A percentile compares a stretch with the other conserved stretches of the same genome.
Evolutionary conservation across 2,888 invertebrate genomes (phyloP).

Genomic region (Artemia sinica): DNA sequence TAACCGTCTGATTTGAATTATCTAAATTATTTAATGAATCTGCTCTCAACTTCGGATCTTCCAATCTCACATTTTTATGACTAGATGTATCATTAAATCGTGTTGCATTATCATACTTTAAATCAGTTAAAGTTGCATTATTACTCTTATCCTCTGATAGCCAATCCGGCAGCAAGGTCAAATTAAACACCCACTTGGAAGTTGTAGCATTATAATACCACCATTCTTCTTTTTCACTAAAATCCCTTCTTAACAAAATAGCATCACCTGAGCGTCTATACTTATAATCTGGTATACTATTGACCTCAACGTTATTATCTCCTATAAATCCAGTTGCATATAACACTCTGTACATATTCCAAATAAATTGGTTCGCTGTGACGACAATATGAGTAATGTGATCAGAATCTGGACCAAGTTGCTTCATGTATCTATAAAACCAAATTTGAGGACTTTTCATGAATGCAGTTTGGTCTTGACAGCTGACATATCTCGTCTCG

Average conservation of each 20-base stretch:
- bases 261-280: not conserved
- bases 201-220: not conserved
- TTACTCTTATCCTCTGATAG: not conserved
- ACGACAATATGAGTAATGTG: not conserved
- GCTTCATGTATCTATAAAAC: not conserved
- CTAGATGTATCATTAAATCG: too few species aligned
- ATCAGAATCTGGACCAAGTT: slow-evolving; percentile 4
- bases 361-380: not conserved
- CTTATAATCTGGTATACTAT: not conserved
- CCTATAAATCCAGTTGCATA: slow-evolving; percentile 13
- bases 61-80: too few species aligned
- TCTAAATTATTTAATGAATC: too few species aligned
- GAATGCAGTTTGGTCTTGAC: not conserved
- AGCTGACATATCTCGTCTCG: not conserved
- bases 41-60: too few species aligned
- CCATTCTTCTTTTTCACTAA: not conserved
- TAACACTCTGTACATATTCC: slow-evolving; percentile 5
- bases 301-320: not conserved
- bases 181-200: slow-evolving; percentile 9
- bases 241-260: not conserved
- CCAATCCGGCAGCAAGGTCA: not conserved
- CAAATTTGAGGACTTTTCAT: not conserved
- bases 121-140: too few species aligned
- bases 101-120: too few species aligned
- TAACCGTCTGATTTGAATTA: too few species aligned